phyloP scores from a whole-genome alignment of 2,888 invertebrate genomes.

The Lochmaea crataegi region DNA sequence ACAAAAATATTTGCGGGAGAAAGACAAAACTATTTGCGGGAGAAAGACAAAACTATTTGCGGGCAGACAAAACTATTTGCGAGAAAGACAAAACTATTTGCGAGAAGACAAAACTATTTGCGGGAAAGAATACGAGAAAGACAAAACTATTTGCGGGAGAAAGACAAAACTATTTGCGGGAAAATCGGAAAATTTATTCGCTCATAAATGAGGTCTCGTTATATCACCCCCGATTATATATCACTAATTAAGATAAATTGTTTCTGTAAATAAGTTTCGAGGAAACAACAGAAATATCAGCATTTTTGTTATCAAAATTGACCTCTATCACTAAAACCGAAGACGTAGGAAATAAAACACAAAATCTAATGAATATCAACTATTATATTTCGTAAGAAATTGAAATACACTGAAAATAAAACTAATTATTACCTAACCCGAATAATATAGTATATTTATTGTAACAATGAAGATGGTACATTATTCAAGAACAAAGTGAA shows the following conservation, averaged over 20 bases:
- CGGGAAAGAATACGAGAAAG: too few relatives aligned
- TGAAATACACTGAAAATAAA: constrained; percentile 17
- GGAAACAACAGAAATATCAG: constrained; percentile 4
- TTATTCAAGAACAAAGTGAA: constrained; percentile 8
- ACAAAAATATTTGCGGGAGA: too few relatives aligned
- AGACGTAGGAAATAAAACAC: not conserved
- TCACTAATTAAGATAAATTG: not conserved
- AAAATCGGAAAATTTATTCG: too few relatives aligned
- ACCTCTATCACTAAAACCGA: not conserved
- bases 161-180: too few relatives aligned
- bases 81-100: too few relatives aligned
- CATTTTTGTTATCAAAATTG: not conserved
- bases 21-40: too few relatives aligned
- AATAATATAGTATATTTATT: not conserved
- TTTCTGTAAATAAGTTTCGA: not conserved
- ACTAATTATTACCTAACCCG: constrained; percentile 7
- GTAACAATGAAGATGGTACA: not conserved
- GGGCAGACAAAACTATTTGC: too few relatives aligned
- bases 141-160: too few relatives aligned
- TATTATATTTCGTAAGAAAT: constrained; percentile 18
- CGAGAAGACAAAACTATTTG: too few relatives aligned
- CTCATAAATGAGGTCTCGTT: too few relatives aligned
- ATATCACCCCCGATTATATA: too few relatives aligned
- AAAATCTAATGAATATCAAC: constrained; percentile 11
- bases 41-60: too few relatives aligned